A percentile compares a stretch with the other conserved stretches of the same genome.
These are phyloP conservation scores for Chauna torquata DNA, from an alignment of 2,113 vertebrate genomes.

Conservation along the genomic window DNA sequence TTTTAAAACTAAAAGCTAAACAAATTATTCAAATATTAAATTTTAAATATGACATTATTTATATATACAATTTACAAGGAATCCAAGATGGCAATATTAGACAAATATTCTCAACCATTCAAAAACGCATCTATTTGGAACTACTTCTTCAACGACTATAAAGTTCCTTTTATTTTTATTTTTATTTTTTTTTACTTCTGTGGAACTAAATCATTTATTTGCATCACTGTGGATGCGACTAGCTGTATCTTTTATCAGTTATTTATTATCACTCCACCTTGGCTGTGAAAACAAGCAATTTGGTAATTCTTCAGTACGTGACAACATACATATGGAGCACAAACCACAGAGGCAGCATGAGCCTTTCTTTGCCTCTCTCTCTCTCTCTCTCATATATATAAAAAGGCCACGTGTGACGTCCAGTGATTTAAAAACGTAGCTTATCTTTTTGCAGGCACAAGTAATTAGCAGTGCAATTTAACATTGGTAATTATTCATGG, in stretches of 20 bases:
- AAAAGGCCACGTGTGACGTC: not conserved
- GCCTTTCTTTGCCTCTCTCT: not conserved
- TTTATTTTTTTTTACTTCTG: not conserved
- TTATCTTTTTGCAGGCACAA: not conserved
- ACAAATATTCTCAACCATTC: not conserved
- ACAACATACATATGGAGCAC: not conserved
- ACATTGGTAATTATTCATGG: not conserved
- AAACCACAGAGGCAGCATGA: not conserved
- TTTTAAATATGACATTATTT: not conserved
- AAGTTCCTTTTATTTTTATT: not conserved
- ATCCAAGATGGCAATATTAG: not conserved
- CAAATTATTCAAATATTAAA: not conserved
- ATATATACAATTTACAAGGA: not conserved
- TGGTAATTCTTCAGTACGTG: not conserved
- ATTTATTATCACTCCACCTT: not conserved
- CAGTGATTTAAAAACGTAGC: not conserved
- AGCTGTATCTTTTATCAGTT: not conserved
- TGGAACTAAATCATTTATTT: rapidly evolving
- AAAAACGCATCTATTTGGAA: not conserved
- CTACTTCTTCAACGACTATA: not conserved
- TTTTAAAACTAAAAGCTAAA: not conserved
- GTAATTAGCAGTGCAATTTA: slow-evolving; percentile 11
- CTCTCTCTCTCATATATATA: not conserved
- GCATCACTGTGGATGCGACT: not conserved
- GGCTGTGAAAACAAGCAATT: not conserved